These are phyloP conservation scores for Mesorhabditis spiculigera DNA, from an alignment of 2,888 invertebrate species.

Conservation along the genomic window DNA sequence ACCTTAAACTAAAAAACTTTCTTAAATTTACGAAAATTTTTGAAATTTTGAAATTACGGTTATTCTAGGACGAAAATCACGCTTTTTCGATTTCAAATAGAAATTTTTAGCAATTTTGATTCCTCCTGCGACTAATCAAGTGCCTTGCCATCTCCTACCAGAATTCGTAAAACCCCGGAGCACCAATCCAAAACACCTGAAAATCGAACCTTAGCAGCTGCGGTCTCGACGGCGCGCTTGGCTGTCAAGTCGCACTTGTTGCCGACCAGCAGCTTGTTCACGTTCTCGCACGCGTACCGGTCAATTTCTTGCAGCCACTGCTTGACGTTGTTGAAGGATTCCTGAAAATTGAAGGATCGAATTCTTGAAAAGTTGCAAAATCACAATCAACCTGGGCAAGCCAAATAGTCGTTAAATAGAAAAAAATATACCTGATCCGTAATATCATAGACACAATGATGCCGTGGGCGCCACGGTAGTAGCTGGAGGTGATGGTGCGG, in stretches of 20 bases:
- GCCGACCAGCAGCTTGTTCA: constrained; percentile 97
- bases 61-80: no score
- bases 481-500: constrained; percentile 97
- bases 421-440: constrained; percentile 79
- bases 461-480: constrained; percentile 98
- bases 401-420: background rate
- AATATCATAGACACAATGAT: constrained; percentile 99
- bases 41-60: no score
- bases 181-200: constrained; percentile 1
- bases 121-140: no score
- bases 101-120: constrained; percentile 2
- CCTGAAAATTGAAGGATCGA: constrained; percentile 62
- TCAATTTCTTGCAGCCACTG: constrained; percentile 99
- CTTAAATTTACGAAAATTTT: no score
- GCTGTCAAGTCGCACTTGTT: constrained; percentile 97
- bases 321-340: constrained; percentile 98
- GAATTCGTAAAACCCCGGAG: no score
- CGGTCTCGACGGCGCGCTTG: constrained; percentile 96
- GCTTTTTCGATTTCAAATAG: background rate
- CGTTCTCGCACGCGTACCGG: constrained; percentile 98
- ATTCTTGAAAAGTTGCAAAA: background rate
- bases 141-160: background rate
- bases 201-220: constrained; percentile 90
- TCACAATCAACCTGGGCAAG: background rate
- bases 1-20: no score